Conservation (phyloP, 2,113 vertebrate genomes). For the Tauraco erythrolophus region DNA sequence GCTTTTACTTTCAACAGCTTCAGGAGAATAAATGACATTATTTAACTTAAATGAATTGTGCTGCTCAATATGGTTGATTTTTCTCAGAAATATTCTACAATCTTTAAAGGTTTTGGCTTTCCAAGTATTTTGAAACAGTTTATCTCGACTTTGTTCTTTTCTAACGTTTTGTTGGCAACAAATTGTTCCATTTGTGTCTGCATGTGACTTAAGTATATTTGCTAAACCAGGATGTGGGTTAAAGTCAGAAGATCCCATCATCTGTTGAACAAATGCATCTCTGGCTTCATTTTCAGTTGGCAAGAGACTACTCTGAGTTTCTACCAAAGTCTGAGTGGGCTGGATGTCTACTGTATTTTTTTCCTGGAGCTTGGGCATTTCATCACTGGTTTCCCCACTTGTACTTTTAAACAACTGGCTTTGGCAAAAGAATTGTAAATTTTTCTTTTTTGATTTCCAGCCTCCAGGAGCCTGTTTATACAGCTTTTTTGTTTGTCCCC, state of each 20-base stretch:
- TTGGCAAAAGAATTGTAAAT: slow-evolving; percentile 75
- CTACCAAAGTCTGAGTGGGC: slow-evolving; percentile 26
- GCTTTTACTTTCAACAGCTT: slow-evolving; percentile 59
- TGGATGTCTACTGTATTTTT: slow-evolving; percentile 41
- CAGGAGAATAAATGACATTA: slow-evolving; percentile 71
- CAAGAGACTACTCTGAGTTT: slow-evolving; percentile 45
- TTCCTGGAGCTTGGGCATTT: slow-evolving; percentile 25
- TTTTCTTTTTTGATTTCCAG: slow-evolving; percentile 76
- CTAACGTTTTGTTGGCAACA: slow-evolving; percentile 60
- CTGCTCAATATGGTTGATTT: slow-evolving; percentile 88
- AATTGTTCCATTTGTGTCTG: slow-evolving; percentile 66
- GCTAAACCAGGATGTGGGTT: slow-evolving; percentile 60
- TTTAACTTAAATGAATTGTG: slow-evolving; percentile 76
- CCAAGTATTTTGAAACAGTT: slow-evolving; percentile 83
- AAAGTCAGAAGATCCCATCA: slow-evolving; percentile 52
- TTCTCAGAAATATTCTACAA: slow-evolving; percentile 94
- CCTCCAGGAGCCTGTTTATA: slow-evolving; percentile 42
- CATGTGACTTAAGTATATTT: slow-evolving; percentile 56
- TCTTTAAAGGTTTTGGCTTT: slow-evolving; percentile 90
- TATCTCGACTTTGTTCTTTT: slow-evolving; percentile 74
- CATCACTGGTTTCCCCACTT: neutral
- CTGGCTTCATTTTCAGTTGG: slow-evolving; percentile 60
- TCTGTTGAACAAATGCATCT: slow-evolving; percentile 61
- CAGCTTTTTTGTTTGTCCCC: slow-evolving; percentile 67
- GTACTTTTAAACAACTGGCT: slow-evolving; percentile 68